Conservation (phyloP, 2,797 vertebrate genomes). For the Enteromius thamalakanensis region DNA sequence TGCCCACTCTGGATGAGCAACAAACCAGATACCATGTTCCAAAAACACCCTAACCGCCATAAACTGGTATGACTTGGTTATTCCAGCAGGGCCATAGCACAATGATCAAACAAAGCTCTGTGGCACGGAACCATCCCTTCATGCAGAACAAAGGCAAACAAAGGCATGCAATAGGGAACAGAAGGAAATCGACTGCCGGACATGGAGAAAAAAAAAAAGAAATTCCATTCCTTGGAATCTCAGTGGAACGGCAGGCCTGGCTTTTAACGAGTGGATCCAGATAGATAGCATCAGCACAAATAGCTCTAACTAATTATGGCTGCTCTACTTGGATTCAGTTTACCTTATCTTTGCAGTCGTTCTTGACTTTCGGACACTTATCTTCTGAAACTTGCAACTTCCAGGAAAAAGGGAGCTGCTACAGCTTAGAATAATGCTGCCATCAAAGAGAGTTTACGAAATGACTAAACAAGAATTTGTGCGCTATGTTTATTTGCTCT, state of each 20-base stretch:
- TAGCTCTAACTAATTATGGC: conserved; percentile 60
- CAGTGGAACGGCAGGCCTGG: conserved; percentile 49
- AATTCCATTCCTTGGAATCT: conserved; percentile 49
- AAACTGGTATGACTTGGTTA: neutral
- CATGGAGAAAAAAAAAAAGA: conserved; percentile 6
- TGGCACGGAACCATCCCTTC: conserved; percentile 38
- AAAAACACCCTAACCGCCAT: neutral
- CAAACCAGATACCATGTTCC: neutral
- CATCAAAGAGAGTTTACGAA: conserved; percentile 35
- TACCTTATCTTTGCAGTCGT: conserved; percentile 51
- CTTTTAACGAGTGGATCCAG: conserved; percentile 34
- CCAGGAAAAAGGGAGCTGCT: conserved; percentile 31
- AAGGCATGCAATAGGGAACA: conserved; percentile 63
- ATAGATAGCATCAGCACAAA: conserved; percentile 59
- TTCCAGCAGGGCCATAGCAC: conserved; percentile 42
- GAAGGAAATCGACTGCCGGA: conserved; percentile 34
- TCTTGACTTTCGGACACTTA: conserved; percentile 47
- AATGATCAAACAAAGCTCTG: conserved; percentile 28
- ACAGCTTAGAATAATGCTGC: conserved; percentile 9
- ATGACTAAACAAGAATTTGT: conserved; percentile 28
- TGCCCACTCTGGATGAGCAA: neutral
- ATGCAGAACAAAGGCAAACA: conserved; percentile 62
- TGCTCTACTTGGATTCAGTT: conserved; percentile 44
- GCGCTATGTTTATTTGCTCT: conserved; percentile 22
- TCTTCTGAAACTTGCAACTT: conserved; percentile 29